These are phyloP conservation scores for Oscheius sp. DNA, from an alignment of 2,888 invertebrate genomes.

Conservation along the genomic window DNA sequence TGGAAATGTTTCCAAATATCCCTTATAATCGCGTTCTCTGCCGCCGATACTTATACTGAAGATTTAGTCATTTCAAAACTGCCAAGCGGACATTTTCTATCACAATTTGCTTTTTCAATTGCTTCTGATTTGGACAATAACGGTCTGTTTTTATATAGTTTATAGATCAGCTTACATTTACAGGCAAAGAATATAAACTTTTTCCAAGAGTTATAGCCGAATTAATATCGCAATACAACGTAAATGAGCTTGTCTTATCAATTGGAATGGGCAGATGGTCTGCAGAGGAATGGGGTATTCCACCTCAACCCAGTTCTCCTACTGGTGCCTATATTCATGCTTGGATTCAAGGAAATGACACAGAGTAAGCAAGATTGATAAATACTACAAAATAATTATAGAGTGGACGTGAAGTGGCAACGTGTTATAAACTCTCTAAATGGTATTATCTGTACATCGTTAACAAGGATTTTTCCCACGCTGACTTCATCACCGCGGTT, in stretches of 20 bases:
- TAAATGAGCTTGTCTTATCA: slow-evolving; percentile 90
- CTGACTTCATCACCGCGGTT: slow-evolving; percentile 87
- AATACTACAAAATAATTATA: slow-evolving; percentile 62
- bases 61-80: slow-evolving; percentile 38
- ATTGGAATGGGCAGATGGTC: slow-evolving; percentile 93
- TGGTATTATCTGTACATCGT: slow-evolving; percentile 93
- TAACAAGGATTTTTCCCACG: slow-evolving; percentile 89
- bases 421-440: slow-evolving; percentile 89
- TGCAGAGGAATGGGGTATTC: slow-evolving; percentile 86
- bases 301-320: slow-evolving; percentile 84
- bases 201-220: slow-evolving; percentile 38
- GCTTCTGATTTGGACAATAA: slow-evolving; percentile 13
- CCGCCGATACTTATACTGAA: slow-evolving; percentile 36
- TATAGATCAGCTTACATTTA: neutral
- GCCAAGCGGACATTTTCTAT: slow-evolving; percentile 33
- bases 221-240: slow-evolving; percentile 80
- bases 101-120: slow-evolving; percentile 40
- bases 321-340: slow-evolving; percentile 94
- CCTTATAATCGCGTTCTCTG: neutral
- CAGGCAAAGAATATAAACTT: slow-evolving; percentile 28
- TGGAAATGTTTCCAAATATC: neutral
- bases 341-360: slow-evolving; percentile 81
- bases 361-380: slow-evolving; percentile 31
- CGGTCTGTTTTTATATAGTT: slow-evolving; percentile 3
- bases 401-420: slow-evolving; percentile 87